Evolutionary conservation across 2,797 vertebrate genomes (phyloP), one percentile per base, ranked within the genome.

Genomic region (Sebastes paucispinis): DNA sequence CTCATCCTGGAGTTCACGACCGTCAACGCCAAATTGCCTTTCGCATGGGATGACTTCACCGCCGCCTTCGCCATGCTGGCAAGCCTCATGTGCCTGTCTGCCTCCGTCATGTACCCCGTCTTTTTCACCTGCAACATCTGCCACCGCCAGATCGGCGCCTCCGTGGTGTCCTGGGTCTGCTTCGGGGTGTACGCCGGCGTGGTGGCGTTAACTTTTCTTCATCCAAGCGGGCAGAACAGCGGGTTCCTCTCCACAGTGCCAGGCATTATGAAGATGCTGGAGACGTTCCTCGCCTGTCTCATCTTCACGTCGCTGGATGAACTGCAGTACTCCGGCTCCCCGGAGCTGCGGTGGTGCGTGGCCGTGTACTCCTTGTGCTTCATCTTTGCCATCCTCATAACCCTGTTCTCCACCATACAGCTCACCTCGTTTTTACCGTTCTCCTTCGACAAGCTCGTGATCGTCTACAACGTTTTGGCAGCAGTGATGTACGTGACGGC

Each of bases 11-110:
- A 98, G 93, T 89, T 97, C 80, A 94, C 94, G 43, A 91, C 87
- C 7, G 32, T 98, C 71, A 90, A 62, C 14, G 13, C 32, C 0
- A 92, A 89, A 47, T 47, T 97, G 52, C 97, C 96, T 0, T 93
- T 97, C 12, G 95, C 96, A 83, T 98, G 97, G 97, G 96, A 97
- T 0, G 97, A 98, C 91, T 97, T 97, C 92, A 97, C 96, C 14
- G 82, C 94, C 0, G 96, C 96, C 59, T 97, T 97, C 58, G 95
- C 96, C 22, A 95, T 97, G 93, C 89, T 98, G 82, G 96, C 96
- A 0, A 36, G 95, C 0, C 86, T 98, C 72, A 95, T 98, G 96
- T 87, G 95, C 84, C 90, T 97, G 55, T 91, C 95, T 0, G 88
- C 93, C 57, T 96, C 96, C 1, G 89, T 97, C 81, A 91, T 98